These are phyloP conservation scores for Sarcophaga carnaria DNA, from an alignment of 2,888 invertebrate species.

Conservation along the genomic window DNA sequence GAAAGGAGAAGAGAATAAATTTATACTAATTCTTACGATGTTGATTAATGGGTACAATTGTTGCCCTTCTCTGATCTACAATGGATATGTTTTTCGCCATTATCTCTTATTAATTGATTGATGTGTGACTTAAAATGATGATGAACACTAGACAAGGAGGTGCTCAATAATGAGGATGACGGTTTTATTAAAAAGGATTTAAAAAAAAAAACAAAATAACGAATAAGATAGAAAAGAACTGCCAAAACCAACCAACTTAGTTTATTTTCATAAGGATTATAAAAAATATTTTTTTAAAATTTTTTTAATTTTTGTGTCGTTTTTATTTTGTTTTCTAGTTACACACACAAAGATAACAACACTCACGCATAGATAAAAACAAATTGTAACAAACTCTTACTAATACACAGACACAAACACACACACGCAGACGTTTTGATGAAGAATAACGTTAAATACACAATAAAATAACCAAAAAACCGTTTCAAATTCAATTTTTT, in stretches of 20 bases:
- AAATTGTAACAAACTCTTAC: neutral
- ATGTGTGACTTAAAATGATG: slow-evolving; percentile 9
- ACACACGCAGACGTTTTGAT: neutral
- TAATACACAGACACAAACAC: neutral
- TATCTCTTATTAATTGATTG: slow-evolving; percentile 13
- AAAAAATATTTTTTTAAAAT: neutral
- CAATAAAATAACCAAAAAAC: neutral
- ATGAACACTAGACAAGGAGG: slow-evolving; percentile 37
- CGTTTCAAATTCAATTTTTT: slow-evolving; percentile 39
- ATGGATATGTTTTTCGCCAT: slow-evolving; percentile 57
- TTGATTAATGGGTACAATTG: slow-evolving; percentile 68
- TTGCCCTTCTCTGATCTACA: slow-evolving; percentile 66
- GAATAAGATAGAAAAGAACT: neutral
- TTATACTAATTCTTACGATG: slow-evolving; percentile 58
- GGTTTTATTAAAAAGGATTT: neutral
- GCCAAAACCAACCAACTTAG: neutral
- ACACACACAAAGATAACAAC: neutral
- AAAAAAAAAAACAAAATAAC: neutral
- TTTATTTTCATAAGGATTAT: neutral
- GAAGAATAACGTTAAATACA: too few relatives aligned
- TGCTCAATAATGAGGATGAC: slow-evolving; percentile 26
- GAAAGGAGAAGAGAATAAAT: neutral
- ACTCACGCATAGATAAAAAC: neutral
- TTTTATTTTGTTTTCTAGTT: neutral
- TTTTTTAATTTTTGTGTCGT: neutral